phyloP scores from a whole-genome alignment of 2,888 invertebrate species.

The Melangyna quadrimaculata region DNA sequence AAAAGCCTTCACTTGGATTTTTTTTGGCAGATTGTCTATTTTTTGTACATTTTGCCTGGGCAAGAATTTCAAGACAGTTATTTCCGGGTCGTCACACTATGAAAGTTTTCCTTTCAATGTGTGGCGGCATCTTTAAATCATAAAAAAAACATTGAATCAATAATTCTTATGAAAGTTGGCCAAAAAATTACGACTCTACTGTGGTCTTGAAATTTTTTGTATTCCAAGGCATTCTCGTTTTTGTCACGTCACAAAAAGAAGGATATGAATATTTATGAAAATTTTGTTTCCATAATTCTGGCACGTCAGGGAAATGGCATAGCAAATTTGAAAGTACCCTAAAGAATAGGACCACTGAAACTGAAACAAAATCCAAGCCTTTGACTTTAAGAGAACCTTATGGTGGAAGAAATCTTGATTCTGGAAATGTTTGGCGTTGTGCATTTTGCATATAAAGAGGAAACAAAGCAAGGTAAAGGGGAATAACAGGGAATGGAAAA shows the following conservation, averaged over 20 bases:
- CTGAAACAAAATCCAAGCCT: conserved; percentile 32
- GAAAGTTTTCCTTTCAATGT: too few relatives aligned
- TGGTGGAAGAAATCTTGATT: neutral
- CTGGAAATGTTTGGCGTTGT: neutral
- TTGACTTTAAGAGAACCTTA: conserved; percentile 39
- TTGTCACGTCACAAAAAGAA: neutral
- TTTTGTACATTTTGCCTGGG: too few relatives aligned
- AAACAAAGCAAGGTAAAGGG: neutral
- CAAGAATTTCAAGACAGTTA: too few relatives aligned
- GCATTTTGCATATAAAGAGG: neutral
- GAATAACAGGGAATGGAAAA: neutral
- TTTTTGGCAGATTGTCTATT: too few relatives aligned
- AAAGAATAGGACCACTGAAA: neutral
- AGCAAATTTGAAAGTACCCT: conserved; percentile 29
- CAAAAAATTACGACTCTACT: neutral
- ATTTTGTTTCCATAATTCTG: neutral
- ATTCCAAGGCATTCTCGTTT: neutral
- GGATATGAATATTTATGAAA: conserved; percentile 63
- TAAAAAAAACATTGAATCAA: too few relatives aligned
- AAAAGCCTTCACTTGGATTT: too few relatives aligned
- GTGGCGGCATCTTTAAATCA: too few relatives aligned
- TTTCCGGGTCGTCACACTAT: too few relatives aligned
- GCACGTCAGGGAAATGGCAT: neutral
- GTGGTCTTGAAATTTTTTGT: neutral
- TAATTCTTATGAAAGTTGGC: neutral